Percentiles rank a stretch among this genome's conserved stretches.
phyloP scores from a whole-genome alignment of 2,888 invertebrate species.

The Ectobius pallidus region DNA sequence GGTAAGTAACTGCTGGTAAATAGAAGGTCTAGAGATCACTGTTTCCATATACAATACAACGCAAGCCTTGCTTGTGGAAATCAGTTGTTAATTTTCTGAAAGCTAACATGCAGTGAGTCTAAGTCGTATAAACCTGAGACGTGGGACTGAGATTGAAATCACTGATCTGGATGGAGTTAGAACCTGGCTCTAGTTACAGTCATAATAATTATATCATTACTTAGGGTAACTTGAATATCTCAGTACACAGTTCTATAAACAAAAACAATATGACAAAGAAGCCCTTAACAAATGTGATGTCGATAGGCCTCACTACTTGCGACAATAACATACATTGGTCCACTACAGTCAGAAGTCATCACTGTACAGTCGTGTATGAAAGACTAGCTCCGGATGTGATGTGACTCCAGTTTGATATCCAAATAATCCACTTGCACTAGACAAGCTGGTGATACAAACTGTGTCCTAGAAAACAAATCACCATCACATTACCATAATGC shows the following conservation, averaged over 20 bases:
- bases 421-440: background rate
- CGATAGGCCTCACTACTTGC: conserved; percentile 21
- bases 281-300: background rate
- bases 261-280: background rate
- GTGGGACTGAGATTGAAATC: too few species aligned
- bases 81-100: too few species aligned
- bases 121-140: too few species aligned
- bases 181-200: too few species aligned
- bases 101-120: too few species aligned
- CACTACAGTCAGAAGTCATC: conserved; percentile 2
- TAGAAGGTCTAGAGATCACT: too few species aligned
- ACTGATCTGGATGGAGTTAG: too few species aligned
- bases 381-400: conserved; percentile 22
- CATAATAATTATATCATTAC: too few species aligned
- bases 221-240: background rate
- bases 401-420: conserved; percentile 15
- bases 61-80: too few species aligned
- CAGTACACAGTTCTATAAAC: background rate
- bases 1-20: background rate
- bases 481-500: too few species aligned
- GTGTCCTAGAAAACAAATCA: conserved; percentile 9
- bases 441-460: conserved; percentile 20
- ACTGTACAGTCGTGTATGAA: background rate
- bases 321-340: background rate
- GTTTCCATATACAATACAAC: too few species aligned